phyloP scores from a whole-genome alignment of 2,113 vertebrate genomes.

The Limanda limanda region DNA sequence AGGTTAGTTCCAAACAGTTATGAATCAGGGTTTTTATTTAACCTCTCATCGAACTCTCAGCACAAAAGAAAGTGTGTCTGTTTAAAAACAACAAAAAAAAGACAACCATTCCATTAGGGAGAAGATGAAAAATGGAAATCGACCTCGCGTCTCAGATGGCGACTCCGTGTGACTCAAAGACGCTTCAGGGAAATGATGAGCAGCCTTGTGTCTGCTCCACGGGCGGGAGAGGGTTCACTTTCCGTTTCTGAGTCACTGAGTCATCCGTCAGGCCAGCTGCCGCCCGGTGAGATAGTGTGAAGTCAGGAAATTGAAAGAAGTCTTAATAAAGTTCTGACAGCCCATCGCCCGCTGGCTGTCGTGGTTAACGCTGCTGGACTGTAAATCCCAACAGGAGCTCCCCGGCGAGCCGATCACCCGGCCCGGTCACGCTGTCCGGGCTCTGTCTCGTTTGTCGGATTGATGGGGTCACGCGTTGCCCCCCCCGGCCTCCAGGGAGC shows the following conservation, averaged over 20 bases:
- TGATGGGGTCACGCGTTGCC: conserved; percentile 62
- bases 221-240: neutral
- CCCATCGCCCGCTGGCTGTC: neutral
- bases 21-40: too few relatives aligned
- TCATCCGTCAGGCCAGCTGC: conserved; percentile 19
- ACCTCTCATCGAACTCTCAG: too few relatives aligned
- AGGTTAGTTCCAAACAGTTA: too few relatives aligned
- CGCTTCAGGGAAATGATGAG: conserved; percentile 36
- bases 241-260: conserved; percentile 13
- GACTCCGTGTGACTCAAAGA: conserved; percentile 20
- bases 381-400: conserved; percentile 49
- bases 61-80: too few relatives aligned
- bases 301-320: neutral
- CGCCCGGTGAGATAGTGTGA: neutral
- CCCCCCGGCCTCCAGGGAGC: conserved; percentile 10
- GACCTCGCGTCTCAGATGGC: neutral
- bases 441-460: conserved; percentile 57
- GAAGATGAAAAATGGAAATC: neutral
- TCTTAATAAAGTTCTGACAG: neutral
- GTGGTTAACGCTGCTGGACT: neutral
- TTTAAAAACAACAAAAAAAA: too few relatives aligned
- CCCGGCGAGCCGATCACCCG: conserved; percentile 12
- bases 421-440: conserved; percentile 41
- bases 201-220: conserved; percentile 4
- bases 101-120: too few relatives aligned